These are phyloP conservation scores for Chaetodon trifasciatus DNA, from an alignment of 2,797 vertebrate species.

Conservation along the genomic window DNA sequence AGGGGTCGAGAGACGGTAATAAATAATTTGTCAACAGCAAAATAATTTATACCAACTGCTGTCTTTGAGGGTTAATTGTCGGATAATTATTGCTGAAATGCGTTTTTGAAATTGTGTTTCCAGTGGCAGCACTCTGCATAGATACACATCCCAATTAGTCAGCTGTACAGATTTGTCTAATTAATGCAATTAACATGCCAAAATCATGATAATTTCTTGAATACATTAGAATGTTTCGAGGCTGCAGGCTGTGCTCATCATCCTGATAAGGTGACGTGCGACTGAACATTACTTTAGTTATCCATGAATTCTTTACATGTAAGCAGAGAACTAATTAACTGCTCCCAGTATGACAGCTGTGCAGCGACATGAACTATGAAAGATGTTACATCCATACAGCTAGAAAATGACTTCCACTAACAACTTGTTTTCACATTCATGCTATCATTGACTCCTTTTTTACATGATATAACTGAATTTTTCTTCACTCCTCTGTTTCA, in stretches of 20 bases:
- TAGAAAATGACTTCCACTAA: neutral
- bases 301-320: neutral
- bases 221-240: constrained; percentile 66
- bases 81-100: constrained; percentile 60
- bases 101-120: constrained; percentile 45
- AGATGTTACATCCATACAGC: neutral
- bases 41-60: constrained; percentile 38
- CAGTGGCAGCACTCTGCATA: constrained; percentile 7
- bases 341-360: neutral
- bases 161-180: constrained; percentile 50
- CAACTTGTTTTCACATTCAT: neutral
- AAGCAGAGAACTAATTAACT: neutral
- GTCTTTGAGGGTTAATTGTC: constrained; percentile 57
- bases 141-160: constrained; percentile 61
- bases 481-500: neutral
- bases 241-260: constrained; percentile 33
- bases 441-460: neutral
- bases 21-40: constrained; percentile 51
- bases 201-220: constrained; percentile 59
- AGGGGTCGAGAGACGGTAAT: constrained; percentile 25
- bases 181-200: constrained; percentile 69
- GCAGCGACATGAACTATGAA: neutral
- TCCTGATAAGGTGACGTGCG: constrained; percentile 37
- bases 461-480: neutral
- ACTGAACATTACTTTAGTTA: constrained; percentile 17